Percentiles rank a stretch among this genome's conserved stretches.
Conservation (phyloP, 1,140 invertebrate species). For the Lepidurus couesii region DNA sequence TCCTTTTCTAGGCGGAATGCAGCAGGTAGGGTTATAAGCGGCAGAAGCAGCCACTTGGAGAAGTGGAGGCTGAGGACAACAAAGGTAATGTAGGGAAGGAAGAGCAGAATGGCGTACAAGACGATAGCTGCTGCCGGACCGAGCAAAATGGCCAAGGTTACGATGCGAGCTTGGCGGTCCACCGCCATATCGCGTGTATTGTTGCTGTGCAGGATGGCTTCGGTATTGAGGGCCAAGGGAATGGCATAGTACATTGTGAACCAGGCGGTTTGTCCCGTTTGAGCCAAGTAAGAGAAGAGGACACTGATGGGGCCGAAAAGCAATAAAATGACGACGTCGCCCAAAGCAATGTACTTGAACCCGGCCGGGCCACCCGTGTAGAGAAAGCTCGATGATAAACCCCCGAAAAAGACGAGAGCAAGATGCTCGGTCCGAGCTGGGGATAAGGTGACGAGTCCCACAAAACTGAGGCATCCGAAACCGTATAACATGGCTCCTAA, state of each 20-base stretch:
- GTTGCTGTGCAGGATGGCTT: conserved; percentile 90
- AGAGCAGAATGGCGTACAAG: conserved; percentile 82
- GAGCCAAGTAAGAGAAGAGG: conserved; percentile 86
- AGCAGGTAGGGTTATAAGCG: conserved; percentile 73
- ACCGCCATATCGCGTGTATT: conserved; percentile 84
- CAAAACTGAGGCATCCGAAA: conserved; percentile 80
- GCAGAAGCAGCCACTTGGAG: conserved; percentile 80
- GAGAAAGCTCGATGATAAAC: conserved; percentile 88
- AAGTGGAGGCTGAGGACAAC: conserved; percentile 74
- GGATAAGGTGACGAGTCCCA: conserved; percentile 68
- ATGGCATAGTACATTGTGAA: conserved; percentile 86
- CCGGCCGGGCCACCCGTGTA: conserved; percentile 80
- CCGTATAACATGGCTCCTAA: conserved; percentile 81
- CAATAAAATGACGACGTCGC: conserved; percentile 81
- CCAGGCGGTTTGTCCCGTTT: conserved; percentile 79
- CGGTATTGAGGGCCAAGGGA: conserved; percentile 86
- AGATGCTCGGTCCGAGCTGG: conserved; percentile 89
- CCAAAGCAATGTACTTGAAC: conserved; percentile 85
- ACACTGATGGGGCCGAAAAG: conserved; percentile 92
- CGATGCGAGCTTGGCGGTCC: conserved; percentile 77
- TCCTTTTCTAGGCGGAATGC: conserved; percentile 86
- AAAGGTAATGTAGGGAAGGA: conserved; percentile 84
- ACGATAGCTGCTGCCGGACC: conserved; percentile 84
- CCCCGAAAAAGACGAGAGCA: conserved; percentile 89
- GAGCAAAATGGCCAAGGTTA: conserved; percentile 88